Evolutionary conservation across 2,888 invertebrate genomes (phyloP).

Genomic region (Panopea generosa): DNA sequence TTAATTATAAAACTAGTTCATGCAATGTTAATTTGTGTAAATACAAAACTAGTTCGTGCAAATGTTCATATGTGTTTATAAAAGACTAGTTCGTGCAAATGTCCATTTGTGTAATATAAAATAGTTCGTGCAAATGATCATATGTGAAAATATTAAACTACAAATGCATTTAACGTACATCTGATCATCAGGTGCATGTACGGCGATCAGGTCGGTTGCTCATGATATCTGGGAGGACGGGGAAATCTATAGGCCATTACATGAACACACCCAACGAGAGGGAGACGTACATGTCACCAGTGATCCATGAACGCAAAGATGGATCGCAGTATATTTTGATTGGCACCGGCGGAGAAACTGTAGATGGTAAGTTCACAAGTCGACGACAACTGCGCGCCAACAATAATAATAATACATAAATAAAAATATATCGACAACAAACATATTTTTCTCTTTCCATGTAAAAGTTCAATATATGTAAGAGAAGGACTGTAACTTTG

Average conservation of each 20-base stretch:
- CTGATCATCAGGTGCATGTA: slow-evolving; percentile 64
- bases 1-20: too few relatives aligned
- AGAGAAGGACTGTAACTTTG: too few relatives aligned
- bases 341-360: slow-evolving; percentile 80
- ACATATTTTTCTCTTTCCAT: background rate
- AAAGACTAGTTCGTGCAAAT: too few relatives aligned
- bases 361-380: slow-evolving; percentile 72
- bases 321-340: slow-evolving; percentile 78
- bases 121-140: too few relatives aligned
- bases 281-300: slow-evolving; percentile 81
- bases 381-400: background rate
- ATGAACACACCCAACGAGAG: slow-evolving; percentile 73
- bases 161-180: too few relatives aligned
- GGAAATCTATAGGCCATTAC: slow-evolving; percentile 73
- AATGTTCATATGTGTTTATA: too few relatives aligned
- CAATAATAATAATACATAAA: background rate
- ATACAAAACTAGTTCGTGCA: too few relatives aligned
- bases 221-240: slow-evolving; percentile 77
- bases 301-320: slow-evolving; percentile 74
- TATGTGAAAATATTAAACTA: too few relatives aligned
- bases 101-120: too few relatives aligned
- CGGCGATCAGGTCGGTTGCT: slow-evolving; percentile 74
- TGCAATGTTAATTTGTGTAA: too few relatives aligned
- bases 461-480: too few relatives aligned
- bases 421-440: too few relatives aligned